Evolutionary conservation across 2,888 invertebrate species (phyloP).

Genomic region (Campoplex capitator): DNA sequence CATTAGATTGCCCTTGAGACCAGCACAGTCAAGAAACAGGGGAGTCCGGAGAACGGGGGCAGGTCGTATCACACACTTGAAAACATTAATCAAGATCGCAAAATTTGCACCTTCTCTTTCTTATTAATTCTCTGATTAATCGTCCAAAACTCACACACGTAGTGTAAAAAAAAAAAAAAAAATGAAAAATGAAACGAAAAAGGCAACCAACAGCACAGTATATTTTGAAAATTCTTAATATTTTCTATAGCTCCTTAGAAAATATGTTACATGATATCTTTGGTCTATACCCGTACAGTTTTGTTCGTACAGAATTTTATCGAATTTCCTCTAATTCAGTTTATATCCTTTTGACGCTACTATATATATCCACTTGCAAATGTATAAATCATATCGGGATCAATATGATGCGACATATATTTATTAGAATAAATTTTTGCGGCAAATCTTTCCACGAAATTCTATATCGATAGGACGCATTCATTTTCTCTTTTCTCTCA

Average conservation of each 20-base stretch:
- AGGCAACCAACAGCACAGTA: too few relatives aligned
- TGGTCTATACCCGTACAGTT: neutral
- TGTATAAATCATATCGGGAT: constrained; percentile 32
- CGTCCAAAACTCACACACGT: constrained; percentile 21
- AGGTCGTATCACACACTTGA: constrained; percentile 16
- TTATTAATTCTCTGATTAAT: constrained; percentile 55
- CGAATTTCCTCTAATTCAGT: constrained; percentile 8
- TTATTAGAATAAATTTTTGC: neutral
- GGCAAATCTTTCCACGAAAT: neutral
- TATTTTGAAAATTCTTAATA: neutral
- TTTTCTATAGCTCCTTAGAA: neutral
- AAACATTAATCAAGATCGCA: constrained; percentile 16
- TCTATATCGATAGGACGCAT: neutral
- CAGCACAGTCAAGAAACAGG: constrained; percentile 5
- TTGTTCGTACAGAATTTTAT: neutral
- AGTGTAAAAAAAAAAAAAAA: neutral
- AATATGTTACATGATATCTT: neutral
- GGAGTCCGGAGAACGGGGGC: neutral
- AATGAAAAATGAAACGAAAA: neutral
- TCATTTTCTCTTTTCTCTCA: neutral
- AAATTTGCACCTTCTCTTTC: constrained; percentile 31
- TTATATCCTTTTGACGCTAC: constrained; percentile 4
- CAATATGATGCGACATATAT: neutral
- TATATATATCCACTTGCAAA: neutral
- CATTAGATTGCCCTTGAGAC: constrained; percentile 57